phyloP scores from a whole-genome alignment of 1,140 invertebrate genomes.

The Zaprionus lachaisei region DNA sequence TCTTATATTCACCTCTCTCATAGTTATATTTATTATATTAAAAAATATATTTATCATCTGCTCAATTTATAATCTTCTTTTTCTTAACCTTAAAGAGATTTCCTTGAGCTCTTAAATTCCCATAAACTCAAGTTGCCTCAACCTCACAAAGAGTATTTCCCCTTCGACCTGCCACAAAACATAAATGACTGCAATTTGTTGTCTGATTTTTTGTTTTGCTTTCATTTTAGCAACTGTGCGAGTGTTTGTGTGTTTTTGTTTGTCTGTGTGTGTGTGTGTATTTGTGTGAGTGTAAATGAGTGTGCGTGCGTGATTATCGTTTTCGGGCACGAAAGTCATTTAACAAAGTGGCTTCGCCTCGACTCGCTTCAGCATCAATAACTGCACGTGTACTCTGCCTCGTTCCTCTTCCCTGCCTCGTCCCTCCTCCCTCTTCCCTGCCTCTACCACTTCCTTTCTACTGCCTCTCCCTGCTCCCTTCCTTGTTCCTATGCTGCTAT shows the following conservation, averaged over 20 bases:
- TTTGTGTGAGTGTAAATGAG: conserved; percentile 17
- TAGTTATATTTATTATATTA: too few species aligned
- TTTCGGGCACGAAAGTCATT: conserved; percentile 60
- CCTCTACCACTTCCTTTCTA: too few species aligned
- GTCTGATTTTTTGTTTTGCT: conserved; percentile 3
- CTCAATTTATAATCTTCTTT: too few species aligned
- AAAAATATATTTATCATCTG: too few species aligned
- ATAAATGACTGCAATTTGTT: background rate
- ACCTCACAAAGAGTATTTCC: background rate
- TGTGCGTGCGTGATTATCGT: conserved; percentile 60
- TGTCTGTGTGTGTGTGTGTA: background rate
- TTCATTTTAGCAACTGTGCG: background rate
- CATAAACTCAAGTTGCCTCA: background rate
- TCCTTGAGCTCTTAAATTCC: too few species aligned
- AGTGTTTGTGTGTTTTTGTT: background rate
- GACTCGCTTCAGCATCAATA: conserved; percentile 43
- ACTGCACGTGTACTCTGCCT: background rate
- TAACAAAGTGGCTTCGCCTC: conserved; percentile 61
- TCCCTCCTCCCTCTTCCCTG: background rate
- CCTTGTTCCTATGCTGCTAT: background rate
- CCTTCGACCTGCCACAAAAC: background rate
- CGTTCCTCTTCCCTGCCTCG: background rate
- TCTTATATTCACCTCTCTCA: too few species aligned
- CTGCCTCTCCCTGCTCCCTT: background rate
- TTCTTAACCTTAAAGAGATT: too few species aligned